Evolutionary conservation across 1,140 invertebrate species (phyloP).

Genomic region (Meloidogyne chitwoodi): DNA sequence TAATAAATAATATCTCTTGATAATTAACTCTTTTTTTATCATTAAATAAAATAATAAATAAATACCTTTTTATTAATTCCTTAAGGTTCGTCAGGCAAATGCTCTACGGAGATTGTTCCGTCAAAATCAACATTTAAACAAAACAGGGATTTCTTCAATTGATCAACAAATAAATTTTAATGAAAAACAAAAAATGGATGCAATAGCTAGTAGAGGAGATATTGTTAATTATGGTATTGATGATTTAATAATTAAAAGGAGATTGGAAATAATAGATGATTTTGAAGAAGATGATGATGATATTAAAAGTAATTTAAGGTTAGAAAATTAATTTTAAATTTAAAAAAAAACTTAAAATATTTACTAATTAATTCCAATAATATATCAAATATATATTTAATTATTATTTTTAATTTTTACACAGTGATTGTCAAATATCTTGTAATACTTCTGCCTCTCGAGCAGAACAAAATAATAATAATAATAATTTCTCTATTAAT

Average conservation of each 20-base stretch:
- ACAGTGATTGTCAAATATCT: too few species aligned
- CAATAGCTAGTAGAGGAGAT: not conserved
- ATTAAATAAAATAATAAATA: too few species aligned
- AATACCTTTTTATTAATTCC: too few species aligned
- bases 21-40: too few species aligned
- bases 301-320: not conserved
- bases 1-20: not conserved
- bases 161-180: not conserved
- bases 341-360: too few species aligned
- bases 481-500: too few species aligned
- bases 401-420: too few species aligned
- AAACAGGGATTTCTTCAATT: not conserved
- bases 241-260: not conserved
- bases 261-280: not conserved
- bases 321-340: too few species aligned
- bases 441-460: not conserved
- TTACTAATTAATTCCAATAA: too few species aligned
- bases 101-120: not conserved
- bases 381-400: too few species aligned
- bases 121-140: not conserved
- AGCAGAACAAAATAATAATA: not conserved
- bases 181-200: not conserved
- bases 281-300: not conserved
- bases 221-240: not conserved
- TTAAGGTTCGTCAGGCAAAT: conserved; percentile 5